A percentile compares a stretch with the other conserved stretches of the same genome.
Evolutionary conservation across 2,797 vertebrate genomes (phyloP).

Genomic region (Sarcophilus harrisii): DNA sequence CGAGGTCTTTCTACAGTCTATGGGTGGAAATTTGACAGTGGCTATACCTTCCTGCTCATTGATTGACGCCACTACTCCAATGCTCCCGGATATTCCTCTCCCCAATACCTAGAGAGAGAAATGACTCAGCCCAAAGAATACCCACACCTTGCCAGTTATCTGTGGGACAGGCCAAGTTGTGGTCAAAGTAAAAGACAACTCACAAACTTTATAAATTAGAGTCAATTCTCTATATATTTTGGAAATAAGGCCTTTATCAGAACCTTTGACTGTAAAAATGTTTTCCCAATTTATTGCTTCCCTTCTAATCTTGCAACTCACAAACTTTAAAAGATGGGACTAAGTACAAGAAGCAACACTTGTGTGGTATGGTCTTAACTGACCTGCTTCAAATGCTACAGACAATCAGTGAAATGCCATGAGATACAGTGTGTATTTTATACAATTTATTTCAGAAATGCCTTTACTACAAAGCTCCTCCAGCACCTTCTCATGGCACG

Average conservation of each 20-base stretch:
- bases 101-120: slow-evolving; percentile 91
- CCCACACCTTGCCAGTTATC: neutral
- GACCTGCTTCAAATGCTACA: neutral
- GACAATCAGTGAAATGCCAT: neutral
- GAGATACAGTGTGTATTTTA: neutral
- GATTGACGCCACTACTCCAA: slow-evolving; percentile 97
- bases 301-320: neutral
- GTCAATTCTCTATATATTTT: too few species aligned
- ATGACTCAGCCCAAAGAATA: slow-evolving; percentile 28
- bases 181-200: neutral
- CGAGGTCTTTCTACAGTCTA: slow-evolving; percentile 94
- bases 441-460: neutral
- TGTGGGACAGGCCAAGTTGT: neutral
- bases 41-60: slow-evolving; percentile 99
- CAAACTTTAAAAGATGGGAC: neutral
- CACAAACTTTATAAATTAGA: neutral
- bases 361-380: neutral
- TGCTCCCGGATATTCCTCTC: slow-evolving; percentile 95
- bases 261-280: too few species aligned
- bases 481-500: neutral
- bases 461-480: neutral
- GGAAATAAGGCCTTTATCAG: too few species aligned
- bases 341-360: neutral
- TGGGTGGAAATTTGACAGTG: slow-evolving; percentile 95
- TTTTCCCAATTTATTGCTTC: too few species aligned